phyloP scores from a whole-genome alignment of 1,140 invertebrate species.

The Cheumatopsyche charites region DNA sequence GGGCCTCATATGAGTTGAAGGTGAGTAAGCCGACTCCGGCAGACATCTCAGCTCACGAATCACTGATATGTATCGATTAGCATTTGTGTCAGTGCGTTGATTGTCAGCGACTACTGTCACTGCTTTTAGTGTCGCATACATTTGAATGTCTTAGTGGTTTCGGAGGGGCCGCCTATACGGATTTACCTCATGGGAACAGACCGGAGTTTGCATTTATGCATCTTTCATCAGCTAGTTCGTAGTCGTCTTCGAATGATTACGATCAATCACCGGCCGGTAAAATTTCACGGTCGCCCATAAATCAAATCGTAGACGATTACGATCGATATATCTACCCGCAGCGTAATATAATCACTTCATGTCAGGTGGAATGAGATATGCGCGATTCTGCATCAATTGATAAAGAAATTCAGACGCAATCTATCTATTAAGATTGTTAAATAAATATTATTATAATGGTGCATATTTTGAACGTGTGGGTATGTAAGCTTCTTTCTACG shows the following conservation, averaged over 20 bases:
- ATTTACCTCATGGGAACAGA: constrained; percentile 17
- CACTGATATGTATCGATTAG: background rate
- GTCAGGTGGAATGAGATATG: background rate
- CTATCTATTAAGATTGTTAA: too few species aligned
- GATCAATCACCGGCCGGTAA: constrained; percentile 20
- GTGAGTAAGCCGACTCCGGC: background rate
- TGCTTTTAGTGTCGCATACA: constrained; percentile 29
- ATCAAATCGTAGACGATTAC: constrained; percentile 14
- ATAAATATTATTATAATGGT: too few species aligned
- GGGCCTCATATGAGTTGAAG: background rate
- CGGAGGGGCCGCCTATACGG: background rate
- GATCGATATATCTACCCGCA: background rate
- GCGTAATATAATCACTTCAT: background rate
- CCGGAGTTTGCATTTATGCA: constrained; percentile 32
- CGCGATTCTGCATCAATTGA: too few species aligned
- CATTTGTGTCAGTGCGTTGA: constrained; percentile 32
- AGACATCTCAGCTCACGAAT: constrained; percentile 7
- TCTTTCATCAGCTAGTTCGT: constrained; percentile 26
- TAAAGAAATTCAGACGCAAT: too few species aligned
- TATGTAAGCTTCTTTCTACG: too few species aligned
- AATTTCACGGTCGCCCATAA: constrained; percentile 31
- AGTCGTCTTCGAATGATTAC: constrained; percentile 21
- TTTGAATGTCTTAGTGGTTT: constrained; percentile 25
- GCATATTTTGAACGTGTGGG: too few species aligned
- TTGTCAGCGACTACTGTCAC: constrained; percentile 34